Evolutionary conservation across 2,113 vertebrate genomes (phyloP).

Genomic region (Hymenochirus boettgeri): DNA sequence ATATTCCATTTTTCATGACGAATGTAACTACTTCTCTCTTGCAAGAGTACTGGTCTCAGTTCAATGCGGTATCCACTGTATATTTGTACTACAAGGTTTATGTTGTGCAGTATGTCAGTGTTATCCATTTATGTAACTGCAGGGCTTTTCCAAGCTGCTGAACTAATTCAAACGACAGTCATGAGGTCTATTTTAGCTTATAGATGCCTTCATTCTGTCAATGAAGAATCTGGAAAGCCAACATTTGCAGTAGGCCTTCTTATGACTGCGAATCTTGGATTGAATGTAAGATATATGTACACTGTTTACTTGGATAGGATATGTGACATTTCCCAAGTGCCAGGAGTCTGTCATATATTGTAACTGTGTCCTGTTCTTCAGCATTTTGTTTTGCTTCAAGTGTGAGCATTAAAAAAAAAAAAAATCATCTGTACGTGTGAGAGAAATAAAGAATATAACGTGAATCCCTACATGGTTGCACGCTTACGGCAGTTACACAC

Average conservation of each 20-base stretch:
- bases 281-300: constrained; percentile 55
- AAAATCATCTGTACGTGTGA: constrained; percentile 71
- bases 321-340: constrained; percentile 64
- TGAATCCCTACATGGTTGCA: constrained; percentile 75
- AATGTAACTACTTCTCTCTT: constrained; percentile 46
- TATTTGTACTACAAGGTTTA: constrained; percentile 47
- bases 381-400: constrained; percentile 63
- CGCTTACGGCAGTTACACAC: constrained; percentile 77
- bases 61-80: constrained; percentile 58
- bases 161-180: constrained; percentile 55
- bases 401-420: constrained; percentile 66
- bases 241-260: constrained; percentile 51
- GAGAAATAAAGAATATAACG: constrained; percentile 72
- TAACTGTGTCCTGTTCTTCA: constrained; percentile 68
- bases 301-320: constrained; percentile 62
- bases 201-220: constrained; percentile 14
- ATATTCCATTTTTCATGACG: constrained; percentile 49
- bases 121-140: constrained; percentile 56
- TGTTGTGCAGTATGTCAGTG: constrained; percentile 44
- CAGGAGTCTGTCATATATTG: constrained; percentile 64
- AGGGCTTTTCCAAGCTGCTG: constrained; percentile 59
- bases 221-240: constrained; percentile 24
- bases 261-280: constrained; percentile 60
- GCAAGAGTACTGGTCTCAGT: constrained; percentile 71
- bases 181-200: constrained; percentile 15